A percentile compares a stretch with the other conserved stretches of the same genome.
phyloP scores from a whole-genome alignment of 2,888 invertebrate species.

The Melipona bicolor region DNA sequence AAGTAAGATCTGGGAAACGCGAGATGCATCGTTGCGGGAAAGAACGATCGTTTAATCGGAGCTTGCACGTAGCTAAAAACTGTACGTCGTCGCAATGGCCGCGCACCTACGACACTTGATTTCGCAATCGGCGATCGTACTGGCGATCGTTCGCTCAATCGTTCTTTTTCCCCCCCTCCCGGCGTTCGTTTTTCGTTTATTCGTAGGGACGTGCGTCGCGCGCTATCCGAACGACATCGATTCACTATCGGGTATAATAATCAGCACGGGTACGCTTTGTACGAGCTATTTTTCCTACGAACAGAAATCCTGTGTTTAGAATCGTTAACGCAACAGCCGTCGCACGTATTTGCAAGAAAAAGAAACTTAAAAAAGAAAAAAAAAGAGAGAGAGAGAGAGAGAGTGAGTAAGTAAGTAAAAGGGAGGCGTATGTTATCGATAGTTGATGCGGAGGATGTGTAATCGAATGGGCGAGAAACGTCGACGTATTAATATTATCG shows the following conservation, averaged over 20 bases:
- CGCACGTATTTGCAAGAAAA: constrained; percentile 33
- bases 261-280: constrained; percentile 52
- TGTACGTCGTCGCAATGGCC: constrained; percentile 32
- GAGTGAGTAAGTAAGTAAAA: neutral
- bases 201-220: constrained; percentile 22
- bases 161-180: constrained; percentile 1
- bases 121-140: constrained; percentile 24
- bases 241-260: constrained; percentile 38
- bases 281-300: constrained; percentile 60
- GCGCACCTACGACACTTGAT: constrained; percentile 31
- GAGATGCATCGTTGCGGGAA: neutral
- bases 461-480: constrained; percentile 45
- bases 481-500: constrained; percentile 45
- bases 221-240: constrained; percentile 34
- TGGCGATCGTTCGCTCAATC: constrained; percentile 27
- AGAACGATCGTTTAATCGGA: constrained; percentile 8
- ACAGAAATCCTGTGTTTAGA: constrained; percentile 58
- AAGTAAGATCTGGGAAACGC: neutral
- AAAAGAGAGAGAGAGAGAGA: neutral
- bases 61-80: constrained; percentile 14
- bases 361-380: neutral
- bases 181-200: constrained; percentile 33
- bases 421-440: constrained; percentile 23
- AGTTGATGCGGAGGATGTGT: constrained; percentile 6
- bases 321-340: constrained; percentile 50